Base-by-base conservation (phyloP, 2,888 invertebrate species). In the Bellardia bayeri region DNA sequence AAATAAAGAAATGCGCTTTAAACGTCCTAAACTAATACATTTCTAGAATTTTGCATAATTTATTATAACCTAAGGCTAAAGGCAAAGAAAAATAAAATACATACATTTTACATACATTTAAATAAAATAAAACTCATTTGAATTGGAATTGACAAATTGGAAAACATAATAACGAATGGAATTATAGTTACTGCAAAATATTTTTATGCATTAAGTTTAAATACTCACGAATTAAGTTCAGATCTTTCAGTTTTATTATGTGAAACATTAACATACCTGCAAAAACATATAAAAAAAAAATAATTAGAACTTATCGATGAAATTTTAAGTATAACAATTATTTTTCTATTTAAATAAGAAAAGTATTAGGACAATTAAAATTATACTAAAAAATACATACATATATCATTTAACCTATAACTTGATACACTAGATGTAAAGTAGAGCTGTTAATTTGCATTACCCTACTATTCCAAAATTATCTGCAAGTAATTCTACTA, bases 11-110 rank as follows among this genome's bases (percentile, higher is more conserved):
- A 54, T 30, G 33, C 42, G n/a, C 8, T 61, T 74, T 30, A 51
- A 71, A 63, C 30, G 2, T 72, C n/a, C 14, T 33, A 40, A 81
- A 54, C 23, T 14, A 54, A 81, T 23, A 56, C 13, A 79, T 68
- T 64, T 45, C 58, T 40, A 64, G 64, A 51, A 14, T 61, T 80
- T 80, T 63, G 13, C 69, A 69, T 80, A 79, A 79, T 79, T 79
- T 79, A 69, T 79, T 42, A 69, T 37, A 49, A 49, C 61, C 49
- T 63, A 14, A 58, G 49, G 61, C 49, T 40, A 23, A 13, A 61
- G 30, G 8, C 1, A 72, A 7, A 30, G 6, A 68, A 49, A 42
- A 64, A 16, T 11, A 64, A 11, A 42, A 16, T 16, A n/a, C 51
- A 51, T 51, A 6, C n/a, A n/a, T n/a, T n/a, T n/a, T n/a, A n/a